Evolutionary conservation across 2,888 invertebrate species (phyloP).

Genomic region (Eilema griseolum): DNA sequence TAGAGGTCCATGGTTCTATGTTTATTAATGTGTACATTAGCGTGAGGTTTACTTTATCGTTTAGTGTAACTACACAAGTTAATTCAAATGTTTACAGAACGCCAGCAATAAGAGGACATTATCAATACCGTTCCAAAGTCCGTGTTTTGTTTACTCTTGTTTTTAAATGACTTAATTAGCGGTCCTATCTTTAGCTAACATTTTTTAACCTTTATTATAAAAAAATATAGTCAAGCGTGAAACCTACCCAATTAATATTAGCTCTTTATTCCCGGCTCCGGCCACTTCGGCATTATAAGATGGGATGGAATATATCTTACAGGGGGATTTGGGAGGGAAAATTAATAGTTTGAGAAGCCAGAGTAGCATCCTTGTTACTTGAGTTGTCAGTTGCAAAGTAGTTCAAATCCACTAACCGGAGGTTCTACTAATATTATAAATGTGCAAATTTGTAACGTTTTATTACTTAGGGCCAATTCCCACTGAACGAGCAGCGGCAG

Average conservation of each 20-base stretch:
- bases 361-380: neutral
- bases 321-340: neutral
- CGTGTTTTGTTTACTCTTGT: slow-evolving; percentile 56
- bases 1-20: neutral
- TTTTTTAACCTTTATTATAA: slow-evolving; percentile 19
- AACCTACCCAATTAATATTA: neutral
- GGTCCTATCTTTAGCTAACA: slow-evolving; percentile 32
- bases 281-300: neutral
- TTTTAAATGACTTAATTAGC: slow-evolving; percentile 38
- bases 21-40: neutral
- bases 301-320: neutral
- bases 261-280: neutral
- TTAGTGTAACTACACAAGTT: slow-evolving; percentile 13
- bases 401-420: neutral
- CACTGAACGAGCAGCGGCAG: too few species aligned
- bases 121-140: slow-evolving; percentile 64
- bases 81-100: slow-evolving; percentile 51
- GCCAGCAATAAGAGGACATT: slow-evolving; percentile 58
- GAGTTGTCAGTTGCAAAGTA: neutral
- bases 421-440: too few species aligned
- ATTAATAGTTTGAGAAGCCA: neutral
- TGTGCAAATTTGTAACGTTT: too few species aligned
- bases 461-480: too few species aligned
- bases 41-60: neutral
- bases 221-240: neutral